These are phyloP conservation scores for Cyaniris semiargus DNA, from an alignment of 2,888 invertebrate species.

Conservation along the genomic window DNA sequence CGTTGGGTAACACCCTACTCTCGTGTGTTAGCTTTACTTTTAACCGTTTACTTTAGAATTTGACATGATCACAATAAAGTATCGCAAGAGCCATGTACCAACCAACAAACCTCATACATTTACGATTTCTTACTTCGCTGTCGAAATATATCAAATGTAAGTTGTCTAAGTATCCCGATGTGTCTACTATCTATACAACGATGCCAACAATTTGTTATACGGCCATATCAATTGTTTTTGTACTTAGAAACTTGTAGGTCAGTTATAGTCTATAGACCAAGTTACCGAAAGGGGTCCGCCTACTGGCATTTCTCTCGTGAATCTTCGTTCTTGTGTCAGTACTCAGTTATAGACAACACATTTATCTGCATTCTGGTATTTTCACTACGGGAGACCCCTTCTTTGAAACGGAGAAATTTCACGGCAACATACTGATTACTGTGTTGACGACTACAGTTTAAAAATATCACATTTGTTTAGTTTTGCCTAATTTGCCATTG, in stretches of 20 bases:
- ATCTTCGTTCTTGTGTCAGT: not conserved
- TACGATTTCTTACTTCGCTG: too few relatives aligned
- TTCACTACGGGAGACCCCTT: not conserved
- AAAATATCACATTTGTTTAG: too few relatives aligned
- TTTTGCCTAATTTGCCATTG: too few relatives aligned
- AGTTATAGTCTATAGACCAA: not conserved
- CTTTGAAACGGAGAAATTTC: not conserved
- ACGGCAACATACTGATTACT: too few relatives aligned
- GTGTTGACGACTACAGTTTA: too few relatives aligned
- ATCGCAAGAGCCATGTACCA: too few relatives aligned
- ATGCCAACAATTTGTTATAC: not conserved
- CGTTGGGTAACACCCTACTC: constrained; percentile 14
- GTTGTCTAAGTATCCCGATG: not conserved
- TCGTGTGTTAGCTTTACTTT: constrained; percentile 16
- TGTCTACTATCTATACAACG: not conserved
- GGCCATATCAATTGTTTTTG: not conserved
- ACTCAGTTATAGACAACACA: not conserved
- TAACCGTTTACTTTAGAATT: not conserved
- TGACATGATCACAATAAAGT: too few relatives aligned
- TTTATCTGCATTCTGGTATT: not conserved
- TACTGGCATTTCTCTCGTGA: not conserved
- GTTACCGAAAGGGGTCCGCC: not conserved
- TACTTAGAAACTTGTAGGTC: not conserved
- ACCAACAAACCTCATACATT: too few relatives aligned
- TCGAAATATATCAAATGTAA: not conserved